A percentile compares a stretch with the other conserved stretches of the same genome.
Evolutionary conservation across 2,113 vertebrate species (phyloP).

Genomic region (Lamprotornis superbus): DNA sequence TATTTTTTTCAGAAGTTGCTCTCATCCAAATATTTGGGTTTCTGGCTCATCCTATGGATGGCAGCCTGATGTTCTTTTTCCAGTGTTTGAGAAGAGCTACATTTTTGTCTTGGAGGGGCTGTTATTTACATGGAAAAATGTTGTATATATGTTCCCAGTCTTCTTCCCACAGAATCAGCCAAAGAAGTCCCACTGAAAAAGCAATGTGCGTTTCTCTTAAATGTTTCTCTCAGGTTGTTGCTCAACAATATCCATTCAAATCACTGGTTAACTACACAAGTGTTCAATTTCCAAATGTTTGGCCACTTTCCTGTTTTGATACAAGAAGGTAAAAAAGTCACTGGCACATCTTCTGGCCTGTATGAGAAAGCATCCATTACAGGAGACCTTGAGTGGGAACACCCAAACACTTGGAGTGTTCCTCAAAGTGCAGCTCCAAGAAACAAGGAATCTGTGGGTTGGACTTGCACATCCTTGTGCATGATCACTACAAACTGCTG

Average conservation of each 20-base stretch:
- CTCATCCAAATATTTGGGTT: constrained; percentile 15
- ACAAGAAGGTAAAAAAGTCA: not conserved
- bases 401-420: not conserved
- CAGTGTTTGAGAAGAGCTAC: not conserved
- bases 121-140: not conserved
- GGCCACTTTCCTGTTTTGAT: not conserved
- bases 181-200: not conserved
- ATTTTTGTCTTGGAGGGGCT: not conserved
- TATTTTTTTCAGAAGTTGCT: not conserved
- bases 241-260: not conserved
- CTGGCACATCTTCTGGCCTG: not conserved
- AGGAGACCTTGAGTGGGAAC: not conserved
- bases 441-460: not conserved
- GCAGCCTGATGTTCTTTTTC: not conserved
- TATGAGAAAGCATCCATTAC: not conserved
- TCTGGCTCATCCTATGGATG: not conserved
- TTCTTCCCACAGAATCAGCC: not conserved
- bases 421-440: not conserved
- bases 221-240: not conserved
- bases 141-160: not conserved
- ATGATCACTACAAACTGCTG: not conserved
- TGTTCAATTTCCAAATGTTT: not conserved
- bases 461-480: not conserved
- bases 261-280: not conserved
- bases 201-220: not conserved